Conservation (phyloP, 1,140 invertebrate genomes). For the Hylyphantes graminicola region DNA sequence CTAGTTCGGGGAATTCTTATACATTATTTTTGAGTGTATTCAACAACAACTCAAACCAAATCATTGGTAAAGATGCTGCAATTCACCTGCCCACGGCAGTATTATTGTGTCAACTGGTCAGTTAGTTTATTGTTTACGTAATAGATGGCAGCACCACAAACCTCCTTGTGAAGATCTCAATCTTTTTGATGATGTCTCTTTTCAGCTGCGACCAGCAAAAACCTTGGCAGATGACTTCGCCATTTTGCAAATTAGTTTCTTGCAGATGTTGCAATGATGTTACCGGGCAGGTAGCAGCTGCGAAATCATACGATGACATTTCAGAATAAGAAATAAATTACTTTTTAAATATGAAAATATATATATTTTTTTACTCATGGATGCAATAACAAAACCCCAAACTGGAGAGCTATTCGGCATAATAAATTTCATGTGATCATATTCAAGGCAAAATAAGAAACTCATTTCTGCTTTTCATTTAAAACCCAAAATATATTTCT, state of each 20-base stretch:
- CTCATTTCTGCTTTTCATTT: no score
- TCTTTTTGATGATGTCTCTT: constrained; percentile 36
- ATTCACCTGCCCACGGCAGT: no score
- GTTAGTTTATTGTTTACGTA: no score
- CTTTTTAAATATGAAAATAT: not conserved
- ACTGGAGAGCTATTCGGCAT: no score
- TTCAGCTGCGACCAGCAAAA: constrained; percentile 10
- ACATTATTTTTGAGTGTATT: no score
- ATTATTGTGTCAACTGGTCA: no score
- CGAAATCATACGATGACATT: not conserved
- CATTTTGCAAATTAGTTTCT: not conserved
- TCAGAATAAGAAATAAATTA: not conserved
- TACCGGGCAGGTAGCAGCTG: constrained; percentile 8
- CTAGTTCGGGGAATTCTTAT: no score
- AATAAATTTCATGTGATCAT: no score
- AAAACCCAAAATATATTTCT: not conserved
- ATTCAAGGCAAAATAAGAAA: no score
- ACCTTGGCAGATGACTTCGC: not conserved
- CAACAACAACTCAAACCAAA: no score
- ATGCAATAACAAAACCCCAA: not conserved
- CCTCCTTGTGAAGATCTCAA: constrained; percentile 22
- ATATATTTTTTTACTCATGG: not conserved
- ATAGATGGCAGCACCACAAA: not conserved
- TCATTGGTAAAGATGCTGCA: no score
- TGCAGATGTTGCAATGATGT: not conserved